Conservation (phyloP, 2,113 vertebrate species). For the Hydrochoerus hydrochaeris region DNA sequence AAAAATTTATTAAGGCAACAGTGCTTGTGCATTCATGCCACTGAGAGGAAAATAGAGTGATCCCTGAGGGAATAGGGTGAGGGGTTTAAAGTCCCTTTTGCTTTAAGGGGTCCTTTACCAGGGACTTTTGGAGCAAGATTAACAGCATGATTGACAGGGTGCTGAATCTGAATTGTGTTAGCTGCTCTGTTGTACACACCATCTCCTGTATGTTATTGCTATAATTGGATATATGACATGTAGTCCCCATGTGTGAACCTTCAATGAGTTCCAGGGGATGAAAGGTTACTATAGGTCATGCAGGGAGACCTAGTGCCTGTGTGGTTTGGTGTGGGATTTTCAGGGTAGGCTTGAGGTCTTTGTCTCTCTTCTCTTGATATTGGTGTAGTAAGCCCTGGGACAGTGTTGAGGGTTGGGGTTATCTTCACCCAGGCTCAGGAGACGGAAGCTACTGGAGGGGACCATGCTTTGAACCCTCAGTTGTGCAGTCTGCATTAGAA, state of each 20-base stretch:
- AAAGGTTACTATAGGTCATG: background rate
- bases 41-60: background rate
- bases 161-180: background rate
- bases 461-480: background rate
- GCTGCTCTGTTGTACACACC: background rate
- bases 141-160: background rate
- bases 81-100: background rate
- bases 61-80: background rate
- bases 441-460: background rate
- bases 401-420: background rate
- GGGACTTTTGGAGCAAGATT: background rate
- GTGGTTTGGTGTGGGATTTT: background rate
- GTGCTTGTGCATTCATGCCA: background rate
- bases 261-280: background rate
- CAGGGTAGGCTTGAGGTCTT: background rate
- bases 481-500: background rate
- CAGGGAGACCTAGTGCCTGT: background rate
- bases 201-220: too few relatives aligned
- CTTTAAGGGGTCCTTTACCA: background rate
- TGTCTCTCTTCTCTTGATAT: background rate
- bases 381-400: background rate
- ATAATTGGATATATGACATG: background rate
- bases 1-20: background rate
- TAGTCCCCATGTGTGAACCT: too few relatives aligned
- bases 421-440: background rate